These are phyloP conservation scores for Junco hyemalis DNA, from an alignment of 2,113 vertebrate genomes.

Conservation along the genomic window DNA sequence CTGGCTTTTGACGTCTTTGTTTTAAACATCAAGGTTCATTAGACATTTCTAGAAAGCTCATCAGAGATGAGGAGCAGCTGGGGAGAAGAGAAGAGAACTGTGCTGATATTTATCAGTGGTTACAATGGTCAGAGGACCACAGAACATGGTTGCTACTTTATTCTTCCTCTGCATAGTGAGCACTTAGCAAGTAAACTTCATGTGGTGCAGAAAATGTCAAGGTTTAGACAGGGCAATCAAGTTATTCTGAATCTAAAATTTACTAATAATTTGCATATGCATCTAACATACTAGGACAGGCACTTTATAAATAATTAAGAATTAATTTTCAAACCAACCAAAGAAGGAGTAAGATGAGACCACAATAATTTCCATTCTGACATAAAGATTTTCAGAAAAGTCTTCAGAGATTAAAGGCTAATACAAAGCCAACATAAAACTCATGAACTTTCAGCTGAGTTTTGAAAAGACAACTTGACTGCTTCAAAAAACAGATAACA, in stretches of 20 bases:
- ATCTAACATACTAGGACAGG: constrained; percentile 26
- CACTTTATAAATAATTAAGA: constrained; percentile 52
- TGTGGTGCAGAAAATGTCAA: not conserved
- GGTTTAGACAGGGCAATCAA: constrained; percentile 28
- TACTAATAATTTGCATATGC: constrained; percentile 5
- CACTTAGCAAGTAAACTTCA: not conserved
- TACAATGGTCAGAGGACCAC: not conserved
- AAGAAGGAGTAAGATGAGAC: not conserved
- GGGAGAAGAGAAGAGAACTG: not conserved
- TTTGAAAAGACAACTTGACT: not conserved
- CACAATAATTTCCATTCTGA: not conserved
- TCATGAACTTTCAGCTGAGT: not conserved
- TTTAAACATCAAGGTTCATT: not conserved
- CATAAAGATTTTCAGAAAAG: not conserved
- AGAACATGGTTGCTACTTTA: not conserved
- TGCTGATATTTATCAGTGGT: not conserved
- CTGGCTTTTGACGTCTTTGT: constrained; percentile 15
- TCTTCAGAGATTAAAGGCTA: not conserved
- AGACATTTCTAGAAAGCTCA: constrained; percentile 15
- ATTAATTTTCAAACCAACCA: not conserved
- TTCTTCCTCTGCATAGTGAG: constrained; percentile 28
- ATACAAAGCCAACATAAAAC: not conserved
- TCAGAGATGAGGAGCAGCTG: constrained; percentile 5
- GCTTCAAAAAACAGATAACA: not conserved
- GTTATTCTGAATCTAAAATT: not conserved